phyloP scores from a whole-genome alignment of 2,888 invertebrate species.

The Chrysolina haemoptera region DNA sequence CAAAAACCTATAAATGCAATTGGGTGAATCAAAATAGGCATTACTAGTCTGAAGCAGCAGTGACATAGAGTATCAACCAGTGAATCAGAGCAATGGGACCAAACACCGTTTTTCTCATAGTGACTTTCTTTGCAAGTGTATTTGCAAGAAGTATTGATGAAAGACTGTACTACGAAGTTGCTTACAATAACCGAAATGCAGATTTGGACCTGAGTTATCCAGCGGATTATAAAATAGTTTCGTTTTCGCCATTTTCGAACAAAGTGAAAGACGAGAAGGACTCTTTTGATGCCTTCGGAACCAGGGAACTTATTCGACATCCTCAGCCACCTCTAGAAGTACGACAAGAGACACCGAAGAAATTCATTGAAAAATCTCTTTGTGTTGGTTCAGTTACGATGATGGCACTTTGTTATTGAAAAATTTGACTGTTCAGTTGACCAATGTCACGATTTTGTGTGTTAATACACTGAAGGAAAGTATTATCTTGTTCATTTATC shows the following conservation, averaged over 20 bases:
- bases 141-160: not conserved
- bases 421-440: constrained; percentile 1
- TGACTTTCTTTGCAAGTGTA: not conserved
- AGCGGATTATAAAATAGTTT: constrained; percentile 3
- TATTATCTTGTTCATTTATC: constrained; percentile 7
- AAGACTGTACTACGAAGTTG: constrained; percentile 5
- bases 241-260: not conserved
- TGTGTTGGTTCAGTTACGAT: constrained; percentile 51
- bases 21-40: not conserved
- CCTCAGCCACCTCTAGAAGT: not conserved
- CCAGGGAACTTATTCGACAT: not conserved
- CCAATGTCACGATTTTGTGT: not conserved
- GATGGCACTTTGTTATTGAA: constrained; percentile 51
- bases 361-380: constrained; percentile 35
- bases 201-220: not conserved
- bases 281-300: not conserved
- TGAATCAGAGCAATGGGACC: not conserved
- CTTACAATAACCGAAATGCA: not conserved
- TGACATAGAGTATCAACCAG: not conserved
- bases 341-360: constrained; percentile 11
- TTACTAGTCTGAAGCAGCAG: not conserved
- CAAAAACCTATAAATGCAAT: not conserved
- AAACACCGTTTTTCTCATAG: not conserved
- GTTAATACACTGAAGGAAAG: constrained; percentile 17
- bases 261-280: not conserved